These are phyloP conservation scores for Drosophila nannoptera DNA, from an alignment of 1,140 invertebrate genomes.

Conservation along the genomic window DNA sequence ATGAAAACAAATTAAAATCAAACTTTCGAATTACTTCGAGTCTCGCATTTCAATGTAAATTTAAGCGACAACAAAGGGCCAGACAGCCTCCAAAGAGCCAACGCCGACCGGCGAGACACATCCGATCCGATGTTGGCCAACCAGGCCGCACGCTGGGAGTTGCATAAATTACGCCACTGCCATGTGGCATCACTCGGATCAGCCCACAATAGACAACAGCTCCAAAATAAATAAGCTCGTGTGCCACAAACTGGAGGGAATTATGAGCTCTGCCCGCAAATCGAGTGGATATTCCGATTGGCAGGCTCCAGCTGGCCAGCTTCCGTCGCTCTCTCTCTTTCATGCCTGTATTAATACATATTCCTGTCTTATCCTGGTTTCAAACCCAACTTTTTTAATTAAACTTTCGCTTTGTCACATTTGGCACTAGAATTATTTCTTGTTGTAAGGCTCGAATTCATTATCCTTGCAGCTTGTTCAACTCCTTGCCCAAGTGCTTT, in stretches of 20 bases:
- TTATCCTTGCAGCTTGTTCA: slow-evolving; percentile 14
- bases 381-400: background rate
- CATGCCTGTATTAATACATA: no score
- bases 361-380: background rate
- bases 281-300: no score
- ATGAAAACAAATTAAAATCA: slow-evolving; percentile 79
- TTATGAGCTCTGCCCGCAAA: no score
- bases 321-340: no score
- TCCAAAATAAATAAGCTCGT: slow-evolving; percentile 2
- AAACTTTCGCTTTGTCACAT: background rate
- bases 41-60: slow-evolving; percentile 78
- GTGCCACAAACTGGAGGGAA: background rate
- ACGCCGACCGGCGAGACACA: background rate
- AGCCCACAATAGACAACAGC: slow-evolving; percentile 10
- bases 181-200: slow-evolving; percentile 17
- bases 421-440: background rate
- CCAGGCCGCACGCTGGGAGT: slow-evolving; percentile 1
- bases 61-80: slow-evolving; percentile 68
- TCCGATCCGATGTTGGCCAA: slow-evolving; percentile 11
- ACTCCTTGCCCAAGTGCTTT: slow-evolving; percentile 30
- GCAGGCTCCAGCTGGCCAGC: no score
- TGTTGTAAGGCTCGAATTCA: slow-evolving; percentile 17
- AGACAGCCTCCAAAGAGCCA: slow-evolving; percentile 6
- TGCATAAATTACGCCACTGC: slow-evolving; percentile 50
- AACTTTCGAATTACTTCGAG: slow-evolving; percentile 78